Conservation (phyloP, 1,140 invertebrate genomes). For the Drepana arcuata region DNA sequence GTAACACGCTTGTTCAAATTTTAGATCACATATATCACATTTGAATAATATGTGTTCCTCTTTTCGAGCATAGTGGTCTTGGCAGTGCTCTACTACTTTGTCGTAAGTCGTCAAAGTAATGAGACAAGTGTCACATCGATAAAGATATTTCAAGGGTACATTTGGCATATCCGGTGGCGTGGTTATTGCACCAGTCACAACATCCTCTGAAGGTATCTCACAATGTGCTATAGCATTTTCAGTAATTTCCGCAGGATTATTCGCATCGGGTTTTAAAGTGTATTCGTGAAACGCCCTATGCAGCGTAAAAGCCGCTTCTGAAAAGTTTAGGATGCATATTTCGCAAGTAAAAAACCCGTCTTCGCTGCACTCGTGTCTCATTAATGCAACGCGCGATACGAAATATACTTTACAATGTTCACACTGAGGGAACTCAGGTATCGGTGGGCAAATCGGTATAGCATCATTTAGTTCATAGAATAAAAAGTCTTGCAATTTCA, state of each 20-base stretch:
- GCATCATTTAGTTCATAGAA: constrained; percentile 32
- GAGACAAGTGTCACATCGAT: constrained; percentile 32
- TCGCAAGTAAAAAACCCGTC: constrained; percentile 20
- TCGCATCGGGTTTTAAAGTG: background rate
- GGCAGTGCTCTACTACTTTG: constrained; percentile 43
- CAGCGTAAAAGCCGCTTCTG: constrained; percentile 26
- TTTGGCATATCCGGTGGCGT: too few relatives aligned
- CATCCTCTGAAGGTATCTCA: background rate
- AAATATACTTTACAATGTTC: constrained; percentile 29
- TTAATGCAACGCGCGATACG: constrained; percentile 19
- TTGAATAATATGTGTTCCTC: constrained; percentile 3
- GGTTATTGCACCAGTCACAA: too few relatives aligned
- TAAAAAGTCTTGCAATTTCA: constrained; percentile 31
- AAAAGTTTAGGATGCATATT: constrained; percentile 30
- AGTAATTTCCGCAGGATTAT: background rate
- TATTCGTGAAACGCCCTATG: constrained; percentile 42
- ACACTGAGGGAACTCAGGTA: constrained; percentile 43
- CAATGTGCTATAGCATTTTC: background rate
- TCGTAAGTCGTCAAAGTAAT: constrained; percentile 32
- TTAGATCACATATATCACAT: constrained; percentile 26
- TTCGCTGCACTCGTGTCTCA: constrained; percentile 26
- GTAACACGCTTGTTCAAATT: constrained; percentile 16
- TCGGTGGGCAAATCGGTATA: constrained; percentile 25
- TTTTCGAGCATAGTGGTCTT: constrained; percentile 21
- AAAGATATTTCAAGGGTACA: constrained; percentile 7